These are phyloP conservation scores for human (Homo sapiens) DNA, from an alignment of 2,113 vertebrate genomes.

Conservation along the genomic window DNA sequence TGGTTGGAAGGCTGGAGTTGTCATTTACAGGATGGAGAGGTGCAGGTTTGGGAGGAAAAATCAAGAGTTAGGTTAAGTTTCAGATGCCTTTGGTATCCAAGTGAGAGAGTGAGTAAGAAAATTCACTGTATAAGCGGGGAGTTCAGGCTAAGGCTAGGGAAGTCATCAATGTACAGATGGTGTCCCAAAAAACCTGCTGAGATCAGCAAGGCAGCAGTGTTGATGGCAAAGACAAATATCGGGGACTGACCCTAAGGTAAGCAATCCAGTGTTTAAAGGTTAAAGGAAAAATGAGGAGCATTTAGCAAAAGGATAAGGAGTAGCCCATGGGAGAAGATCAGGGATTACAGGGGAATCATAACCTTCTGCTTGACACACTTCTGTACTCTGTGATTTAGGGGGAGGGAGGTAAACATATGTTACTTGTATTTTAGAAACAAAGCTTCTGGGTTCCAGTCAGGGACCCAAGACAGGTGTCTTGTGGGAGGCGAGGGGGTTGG, in stretches of 20 bases:
- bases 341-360: background rate
- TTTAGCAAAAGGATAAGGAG: background rate
- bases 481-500: background rate
- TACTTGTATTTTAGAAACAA: background rate
- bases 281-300: background rate
- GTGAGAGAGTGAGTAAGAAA: no score
- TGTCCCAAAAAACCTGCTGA: background rate
- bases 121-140: background rate
- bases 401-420: background rate
- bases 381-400: background rate
- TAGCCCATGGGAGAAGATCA: accelerated
- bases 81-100: background rate
- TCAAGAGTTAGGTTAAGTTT: background rate
- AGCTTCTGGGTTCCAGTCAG: background rate
- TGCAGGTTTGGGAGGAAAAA: background rate
- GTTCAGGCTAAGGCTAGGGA: background rate
- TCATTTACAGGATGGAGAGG: background rate
- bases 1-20: background rate
- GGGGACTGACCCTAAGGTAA: no score
- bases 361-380: background rate
- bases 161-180: accelerated
- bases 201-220: background rate
- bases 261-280: background rate
- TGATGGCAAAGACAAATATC: background rate
- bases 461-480: background rate